Evolutionary conservation across 2,797 vertebrate genomes (phyloP).

Genomic region (Liasis olivaceus): DNA sequence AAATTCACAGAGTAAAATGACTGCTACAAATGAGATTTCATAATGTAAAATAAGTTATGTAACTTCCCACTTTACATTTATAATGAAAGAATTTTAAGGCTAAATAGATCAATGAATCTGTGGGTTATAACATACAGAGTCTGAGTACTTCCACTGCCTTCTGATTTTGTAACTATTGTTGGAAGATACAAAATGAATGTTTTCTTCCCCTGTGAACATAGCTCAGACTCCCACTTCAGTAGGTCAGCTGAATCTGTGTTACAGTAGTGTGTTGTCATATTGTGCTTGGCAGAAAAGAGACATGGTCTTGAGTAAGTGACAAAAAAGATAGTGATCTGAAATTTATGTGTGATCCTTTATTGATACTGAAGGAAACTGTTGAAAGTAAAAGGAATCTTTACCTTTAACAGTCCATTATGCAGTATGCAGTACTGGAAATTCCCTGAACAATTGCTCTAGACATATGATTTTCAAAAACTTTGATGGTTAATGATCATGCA

Average conservation of each 20-base stretch:
- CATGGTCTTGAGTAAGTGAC: background rate
- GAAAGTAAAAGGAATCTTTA: background rate
- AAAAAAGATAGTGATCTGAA: background rate
- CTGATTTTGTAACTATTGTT: background rate
- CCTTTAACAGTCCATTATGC: background rate
- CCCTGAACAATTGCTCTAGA: background rate
- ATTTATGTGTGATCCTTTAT: background rate
- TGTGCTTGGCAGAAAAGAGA: background rate
- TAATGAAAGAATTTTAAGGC: background rate
- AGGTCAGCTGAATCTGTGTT: background rate
- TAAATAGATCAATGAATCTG: background rate
- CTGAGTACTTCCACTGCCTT: background rate
- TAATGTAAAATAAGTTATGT: background rate
- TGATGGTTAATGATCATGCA: background rate
- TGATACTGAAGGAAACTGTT: background rate
- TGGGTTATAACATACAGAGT: background rate
- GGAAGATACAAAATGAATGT: background rate
- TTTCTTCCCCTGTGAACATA: background rate
- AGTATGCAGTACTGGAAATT: background rate
- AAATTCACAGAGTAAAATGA: background rate
- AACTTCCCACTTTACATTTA: background rate
- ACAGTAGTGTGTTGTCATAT: background rate
- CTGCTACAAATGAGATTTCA: background rate
- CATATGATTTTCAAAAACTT: background rate
- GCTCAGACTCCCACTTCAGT: background rate